Evolutionary conservation across 2,888 invertebrate genomes (phyloP).

Genomic region (Augiades crinisus): DNA sequence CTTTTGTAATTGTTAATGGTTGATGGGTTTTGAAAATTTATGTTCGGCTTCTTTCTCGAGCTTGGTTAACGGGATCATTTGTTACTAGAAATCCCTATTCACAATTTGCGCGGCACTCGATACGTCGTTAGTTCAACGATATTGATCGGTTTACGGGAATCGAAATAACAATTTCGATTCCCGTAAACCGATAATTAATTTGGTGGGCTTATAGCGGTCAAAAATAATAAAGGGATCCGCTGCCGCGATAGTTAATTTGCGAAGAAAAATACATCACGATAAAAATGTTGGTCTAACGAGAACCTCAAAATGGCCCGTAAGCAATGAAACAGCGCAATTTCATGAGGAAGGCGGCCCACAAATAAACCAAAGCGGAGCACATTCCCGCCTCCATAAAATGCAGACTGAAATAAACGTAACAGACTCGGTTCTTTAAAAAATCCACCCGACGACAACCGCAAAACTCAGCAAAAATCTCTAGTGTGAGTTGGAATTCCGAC

Average conservation of each 20-base stretch:
- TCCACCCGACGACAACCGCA: slow-evolving; percentile 69
- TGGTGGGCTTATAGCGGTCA: slow-evolving; percentile 29
- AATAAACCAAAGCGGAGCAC: slow-evolving; percentile 76
- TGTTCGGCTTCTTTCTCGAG: slow-evolving; percentile 60
- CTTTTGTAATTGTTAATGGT: slow-evolving; percentile 80
- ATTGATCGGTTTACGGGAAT: slow-evolving; percentile 30
- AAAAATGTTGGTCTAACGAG: slow-evolving; percentile 71
- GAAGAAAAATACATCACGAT: slow-evolving; percentile 63
- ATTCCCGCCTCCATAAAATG: slow-evolving; percentile 77
- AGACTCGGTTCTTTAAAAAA: slow-evolving; percentile 73
- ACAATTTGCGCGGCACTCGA: slow-evolving; percentile 41
- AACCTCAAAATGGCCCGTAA: slow-evolving; percentile 72
- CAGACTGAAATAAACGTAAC: slow-evolving; percentile 75
- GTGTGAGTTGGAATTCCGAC: slow-evolving; percentile 71
- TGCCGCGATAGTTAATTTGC: slow-evolving; percentile 55
- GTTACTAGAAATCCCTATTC: slow-evolving; percentile 51
- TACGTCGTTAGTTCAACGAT: slow-evolving; percentile 38
- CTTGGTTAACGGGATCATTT: slow-evolving; percentile 54
- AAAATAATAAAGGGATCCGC: slow-evolving; percentile 46
- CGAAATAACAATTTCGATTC: slow-evolving; percentile 26
- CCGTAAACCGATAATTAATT: slow-evolving; percentile 1
- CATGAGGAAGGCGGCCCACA: slow-evolving; percentile 73
- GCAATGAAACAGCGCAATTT: slow-evolving; percentile 78
- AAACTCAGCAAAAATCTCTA: slow-evolving; percentile 74
- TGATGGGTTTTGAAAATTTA: slow-evolving; percentile 76